Base-by-base conservation (phyloP, 2,888 invertebrate genomes). In the Geotrupes spiniger region DNA sequence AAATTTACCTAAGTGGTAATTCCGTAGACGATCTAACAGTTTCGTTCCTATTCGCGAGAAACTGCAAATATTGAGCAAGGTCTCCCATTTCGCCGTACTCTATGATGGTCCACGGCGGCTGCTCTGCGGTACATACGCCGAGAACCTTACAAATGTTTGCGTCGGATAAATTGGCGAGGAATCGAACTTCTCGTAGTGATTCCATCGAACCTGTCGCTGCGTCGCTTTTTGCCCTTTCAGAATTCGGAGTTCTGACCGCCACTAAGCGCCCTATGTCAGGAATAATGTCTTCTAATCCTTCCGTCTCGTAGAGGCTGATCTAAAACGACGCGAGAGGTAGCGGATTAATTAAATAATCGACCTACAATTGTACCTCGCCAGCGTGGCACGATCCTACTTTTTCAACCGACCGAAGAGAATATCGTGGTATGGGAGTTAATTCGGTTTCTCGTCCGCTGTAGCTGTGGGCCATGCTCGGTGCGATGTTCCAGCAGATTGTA, bases 31-130 rank as follows among this genome's bases (percentile, higher is more conserved):
- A 61, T 41, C 65, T 57, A 17, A 64, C 64, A n/a, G 64, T 60
- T 42, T 69, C 71, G 52, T 71, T 71, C 56, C 70, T 68, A 56
- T 69, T 71, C 25, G 71, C 69, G 40, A 72, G 60, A 59, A 72
- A 72, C 63, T 78, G 78, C 50, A 81, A 71, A 71, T 85, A 85
- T 69, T 85, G 84, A 60, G 83, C 81, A 51, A 88, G 77, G 71
- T 88, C 87, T 6, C 87, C 87, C 65, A 84, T 81, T 62, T 85
- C 84, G 68, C 85, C 83, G 71, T 86, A 86, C 71, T 88, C 87
- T 58, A 85, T 79, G 42, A 87, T 78, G 62, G 84, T 82, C 77
- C 84, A 83, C 43, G 83, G 79, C 0, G 84, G 82, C 55, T 80
- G 79, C 58, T 80, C 79, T 15, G 73, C 70, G 4, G 80, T 77